Conservation (phyloP, 1,140 invertebrate species). For the Spodoptera litura region DNA sequence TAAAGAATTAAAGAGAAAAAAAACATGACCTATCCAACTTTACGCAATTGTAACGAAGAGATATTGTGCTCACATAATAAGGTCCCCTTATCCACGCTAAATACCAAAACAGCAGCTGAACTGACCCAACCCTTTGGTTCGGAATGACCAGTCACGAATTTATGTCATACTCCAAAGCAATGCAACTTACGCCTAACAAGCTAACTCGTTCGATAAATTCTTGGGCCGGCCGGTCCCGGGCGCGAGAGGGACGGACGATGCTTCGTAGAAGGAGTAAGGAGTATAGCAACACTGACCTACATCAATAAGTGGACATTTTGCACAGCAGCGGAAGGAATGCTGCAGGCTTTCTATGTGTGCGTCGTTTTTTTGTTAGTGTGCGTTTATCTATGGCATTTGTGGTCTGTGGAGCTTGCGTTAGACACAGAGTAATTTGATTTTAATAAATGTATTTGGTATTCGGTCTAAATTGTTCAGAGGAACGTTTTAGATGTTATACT, state of each 20-base stretch:
- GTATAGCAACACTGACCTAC: constrained; percentile 56
- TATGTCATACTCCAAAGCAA: constrained; percentile 31
- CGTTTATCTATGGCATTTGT: constrained; percentile 22
- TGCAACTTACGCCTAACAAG: constrained; percentile 37
- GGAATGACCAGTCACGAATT: neutral
- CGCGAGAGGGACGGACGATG: neutral
- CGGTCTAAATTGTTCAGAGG: too few relatives aligned
- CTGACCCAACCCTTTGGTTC: constrained; percentile 10
- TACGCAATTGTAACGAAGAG: neutral
- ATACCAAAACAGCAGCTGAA: neutral
- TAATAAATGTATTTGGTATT: too few relatives aligned
- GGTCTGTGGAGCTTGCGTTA: neutral
- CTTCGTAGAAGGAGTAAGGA: constrained; percentile 22
- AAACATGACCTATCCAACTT: constrained; percentile 12
- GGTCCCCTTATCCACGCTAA: too few relatives aligned
- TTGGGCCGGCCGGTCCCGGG: constrained; percentile 30
- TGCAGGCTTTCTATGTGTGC: constrained; percentile 4
- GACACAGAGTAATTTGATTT: neutral
- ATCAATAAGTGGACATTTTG: constrained; percentile 59
- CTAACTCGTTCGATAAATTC: constrained; percentile 51
- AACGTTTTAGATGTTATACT: too few relatives aligned
- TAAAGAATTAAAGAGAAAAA: neutral
- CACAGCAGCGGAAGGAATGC: constrained; percentile 43
- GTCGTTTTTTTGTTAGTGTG: constrained; percentile 13
- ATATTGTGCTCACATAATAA: neutral